A percentile compares a stretch with the other conserved stretches of the same genome.
Conservation (phyloP, 1,140 invertebrate genomes). For the Aphaenogaster ashmeadi region DNA sequence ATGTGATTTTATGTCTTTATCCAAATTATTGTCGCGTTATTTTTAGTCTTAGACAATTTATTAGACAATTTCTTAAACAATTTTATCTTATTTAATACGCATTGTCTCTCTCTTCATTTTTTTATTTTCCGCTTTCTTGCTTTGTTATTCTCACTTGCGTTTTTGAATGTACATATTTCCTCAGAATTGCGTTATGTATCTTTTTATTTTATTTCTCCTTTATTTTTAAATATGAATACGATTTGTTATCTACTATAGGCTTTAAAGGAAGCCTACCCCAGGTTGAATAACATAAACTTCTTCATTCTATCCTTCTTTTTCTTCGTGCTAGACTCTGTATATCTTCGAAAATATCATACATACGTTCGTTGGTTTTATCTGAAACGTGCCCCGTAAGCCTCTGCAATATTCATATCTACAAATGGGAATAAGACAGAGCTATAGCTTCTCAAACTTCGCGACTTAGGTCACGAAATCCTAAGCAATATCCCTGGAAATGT, state of each 20-base stretch:
- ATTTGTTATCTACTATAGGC: not conserved
- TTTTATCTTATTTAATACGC: not conserved
- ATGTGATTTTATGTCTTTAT: not conserved
- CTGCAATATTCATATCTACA: constrained; percentile 46
- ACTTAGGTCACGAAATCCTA: constrained; percentile 26
- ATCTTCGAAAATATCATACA: constrained; percentile 15
- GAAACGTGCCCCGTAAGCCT: not conserved
- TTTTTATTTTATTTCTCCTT: not conserved
- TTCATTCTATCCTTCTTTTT: not conserved
- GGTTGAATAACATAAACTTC: not conserved
- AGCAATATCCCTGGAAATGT: not conserved
- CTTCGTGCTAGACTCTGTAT: not conserved
- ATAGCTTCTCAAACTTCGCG: constrained; percentile 3
- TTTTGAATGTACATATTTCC: not conserved
- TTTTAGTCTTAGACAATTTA: not conserved
- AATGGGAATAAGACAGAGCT: constrained; percentile 18
- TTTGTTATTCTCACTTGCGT: not conserved
- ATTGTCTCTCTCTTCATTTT: not conserved
- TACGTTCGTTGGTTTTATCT: constrained; percentile 2
- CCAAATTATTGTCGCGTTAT: not conserved
- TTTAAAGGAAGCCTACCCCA: not conserved
- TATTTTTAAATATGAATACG: not conserved
- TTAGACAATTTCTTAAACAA: not conserved
- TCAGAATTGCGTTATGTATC: not conserved
- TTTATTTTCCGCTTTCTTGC: not conserved